A percentile compares a stretch with the other conserved stretches of the same genome.
These are phyloP conservation scores for Elegia similella DNA, from an alignment of 2,888 invertebrate genomes.

Conservation along the genomic window DNA sequence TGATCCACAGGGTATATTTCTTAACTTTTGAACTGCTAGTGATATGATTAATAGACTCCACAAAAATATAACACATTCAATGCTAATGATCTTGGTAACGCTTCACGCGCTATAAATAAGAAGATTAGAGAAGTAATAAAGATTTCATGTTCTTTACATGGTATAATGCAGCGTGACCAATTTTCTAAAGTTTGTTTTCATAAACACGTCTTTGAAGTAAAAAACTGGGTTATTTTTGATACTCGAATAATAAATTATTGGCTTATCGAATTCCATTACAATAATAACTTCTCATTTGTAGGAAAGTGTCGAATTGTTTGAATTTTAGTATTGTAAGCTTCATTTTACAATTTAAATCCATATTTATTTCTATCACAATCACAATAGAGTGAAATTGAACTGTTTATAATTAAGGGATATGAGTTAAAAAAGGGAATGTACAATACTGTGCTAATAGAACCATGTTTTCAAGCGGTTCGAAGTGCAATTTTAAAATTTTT, in stretches of 20 bases:
- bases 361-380: neutral
- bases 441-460: too few relatives aligned
- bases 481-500: too few relatives aligned
- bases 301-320: neutral
- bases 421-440: too few relatives aligned
- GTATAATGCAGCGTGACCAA: conserved; percentile 48
- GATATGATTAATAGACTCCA: conserved; percentile 15
- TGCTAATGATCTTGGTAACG: conserved; percentile 40
- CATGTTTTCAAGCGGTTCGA: too few relatives aligned
- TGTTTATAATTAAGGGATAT: too few relatives aligned
- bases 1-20: neutral
- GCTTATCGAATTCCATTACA: conserved; percentile 37
- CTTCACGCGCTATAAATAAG: conserved; percentile 53
- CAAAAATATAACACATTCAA: conserved; percentile 13
- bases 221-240: conserved; percentile 55
- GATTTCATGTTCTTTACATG: conserved; percentile 47
- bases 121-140: conserved; percentile 56
- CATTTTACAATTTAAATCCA: neutral
- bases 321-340: conserved; percentile 3
- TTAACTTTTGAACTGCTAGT: neutral
- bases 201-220: conserved; percentile 51
- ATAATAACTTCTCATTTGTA: neutral
- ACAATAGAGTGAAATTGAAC: neutral
- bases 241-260: conserved; percentile 38
- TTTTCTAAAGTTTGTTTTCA: conserved; percentile 57